Evolutionary conservation across 2,797 vertebrate species (phyloP).

Genomic region (Mus minutoides): DNA sequence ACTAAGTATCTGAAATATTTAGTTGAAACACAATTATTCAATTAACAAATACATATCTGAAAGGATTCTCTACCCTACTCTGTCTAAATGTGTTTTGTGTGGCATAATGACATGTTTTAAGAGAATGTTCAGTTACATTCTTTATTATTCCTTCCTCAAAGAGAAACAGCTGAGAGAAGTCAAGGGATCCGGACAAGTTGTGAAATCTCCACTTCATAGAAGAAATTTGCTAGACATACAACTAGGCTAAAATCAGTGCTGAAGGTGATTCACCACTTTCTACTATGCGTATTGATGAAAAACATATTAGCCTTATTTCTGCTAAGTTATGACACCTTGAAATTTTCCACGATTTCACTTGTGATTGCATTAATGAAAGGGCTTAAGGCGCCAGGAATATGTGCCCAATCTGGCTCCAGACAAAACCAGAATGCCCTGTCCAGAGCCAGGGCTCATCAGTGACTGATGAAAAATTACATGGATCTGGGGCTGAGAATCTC

Average conservation of each 20-base stretch:
- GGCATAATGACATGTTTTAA: neutral
- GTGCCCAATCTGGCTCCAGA: neutral
- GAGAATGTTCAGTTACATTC: neutral
- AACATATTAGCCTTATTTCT: slow-evolving; percentile 33
- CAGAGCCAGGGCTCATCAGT: neutral
- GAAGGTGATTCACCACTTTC: neutral
- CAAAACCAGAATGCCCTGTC: neutral
- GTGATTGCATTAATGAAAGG: neutral
- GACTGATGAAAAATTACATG: neutral
- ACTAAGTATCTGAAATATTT: neutral
- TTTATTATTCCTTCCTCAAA: neutral
- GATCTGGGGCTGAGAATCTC: neutral
- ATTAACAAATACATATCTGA: neutral
- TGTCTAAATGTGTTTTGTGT: neutral
- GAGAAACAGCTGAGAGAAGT: neutral
- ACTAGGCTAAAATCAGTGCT: neutral
- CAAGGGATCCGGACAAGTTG: neutral
- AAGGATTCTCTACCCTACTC: neutral
- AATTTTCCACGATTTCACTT: slow-evolving; percentile 19
- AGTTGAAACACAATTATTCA: neutral
- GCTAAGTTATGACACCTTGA: neutral
- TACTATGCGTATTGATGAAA: neutral
- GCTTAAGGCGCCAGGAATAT: neutral
- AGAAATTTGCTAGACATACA: neutral
- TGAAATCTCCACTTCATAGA: neutral